Conservation (phyloP, 2,888 invertebrate species). For the Epistrophella euchroma region DNA sequence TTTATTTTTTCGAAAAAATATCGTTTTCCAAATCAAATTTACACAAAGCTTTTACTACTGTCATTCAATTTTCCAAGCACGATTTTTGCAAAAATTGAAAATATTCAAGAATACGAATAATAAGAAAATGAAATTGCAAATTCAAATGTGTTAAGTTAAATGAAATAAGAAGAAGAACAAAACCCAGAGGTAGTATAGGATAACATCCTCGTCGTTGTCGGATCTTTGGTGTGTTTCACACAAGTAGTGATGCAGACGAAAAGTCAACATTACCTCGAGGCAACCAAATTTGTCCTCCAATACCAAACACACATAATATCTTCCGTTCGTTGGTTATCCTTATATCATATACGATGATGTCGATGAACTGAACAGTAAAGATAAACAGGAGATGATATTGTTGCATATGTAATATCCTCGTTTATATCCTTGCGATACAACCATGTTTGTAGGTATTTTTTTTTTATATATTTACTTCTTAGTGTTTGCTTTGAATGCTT, state of each 20-base stretch:
- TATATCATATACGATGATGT: constrained; percentile 10
- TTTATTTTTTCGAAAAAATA: constrained; percentile 26
- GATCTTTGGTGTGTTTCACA: background rate
- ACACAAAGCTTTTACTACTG: constrained; percentile 35
- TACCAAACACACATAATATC: constrained; percentile 28
- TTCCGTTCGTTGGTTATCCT: constrained; percentile 7
- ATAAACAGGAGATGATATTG: constrained; percentile 48
- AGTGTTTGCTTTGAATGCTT: background rate
- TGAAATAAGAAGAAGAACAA: background rate
- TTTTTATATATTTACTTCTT: background rate
- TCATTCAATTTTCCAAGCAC: constrained; percentile 64
- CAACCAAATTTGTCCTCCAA: constrained; percentile 33
- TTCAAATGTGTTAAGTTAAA: constrained; percentile 42
- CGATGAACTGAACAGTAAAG: constrained; percentile 44
- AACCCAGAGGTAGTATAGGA: background rate
- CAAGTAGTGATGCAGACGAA: constrained; percentile 16
- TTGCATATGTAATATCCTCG: constrained; percentile 48
- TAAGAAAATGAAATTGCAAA: constrained; percentile 37
- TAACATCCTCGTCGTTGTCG: background rate
- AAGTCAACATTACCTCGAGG: constrained; percentile 48
- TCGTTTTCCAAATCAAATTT: constrained; percentile 62
- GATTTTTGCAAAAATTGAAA: constrained; percentile 58
- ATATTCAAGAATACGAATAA: constrained; percentile 11
- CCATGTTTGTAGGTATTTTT: background rate
- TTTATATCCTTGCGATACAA: constrained; percentile 18